Evolutionary conservation across 2,888 invertebrate genomes (phyloP).

Genomic region (Caenorhabditis sinica): DNA sequence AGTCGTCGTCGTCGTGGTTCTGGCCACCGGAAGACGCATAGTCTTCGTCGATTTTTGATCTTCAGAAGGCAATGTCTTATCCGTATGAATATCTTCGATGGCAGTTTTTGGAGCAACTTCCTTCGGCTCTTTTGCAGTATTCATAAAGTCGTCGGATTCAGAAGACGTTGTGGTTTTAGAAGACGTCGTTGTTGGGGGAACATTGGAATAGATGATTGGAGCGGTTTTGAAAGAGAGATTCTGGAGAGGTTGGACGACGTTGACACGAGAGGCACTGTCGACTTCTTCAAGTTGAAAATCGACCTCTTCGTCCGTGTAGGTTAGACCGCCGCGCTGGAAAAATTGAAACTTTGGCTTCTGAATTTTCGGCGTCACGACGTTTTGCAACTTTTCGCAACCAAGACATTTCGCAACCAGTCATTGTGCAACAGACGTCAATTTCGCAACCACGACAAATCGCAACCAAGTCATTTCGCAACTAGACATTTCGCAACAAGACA

Average conservation of each 20-base stretch:
- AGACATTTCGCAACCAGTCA: not conserved
- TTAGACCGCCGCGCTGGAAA: constrained; percentile 57
- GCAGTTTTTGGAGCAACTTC: constrained; percentile 21
- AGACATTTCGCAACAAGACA: not conserved
- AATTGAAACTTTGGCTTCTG: not conserved
- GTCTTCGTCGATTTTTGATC: constrained; percentile 23
- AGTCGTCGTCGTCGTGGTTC: not conserved
- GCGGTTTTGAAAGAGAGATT: constrained; percentile 2
- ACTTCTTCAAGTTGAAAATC: constrained; percentile 56
- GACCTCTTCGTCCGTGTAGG: constrained; percentile 60
- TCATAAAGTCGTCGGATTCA: constrained; percentile 8
- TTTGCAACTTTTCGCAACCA: not conserved
- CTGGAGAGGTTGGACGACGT: constrained; percentile 3
- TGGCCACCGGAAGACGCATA: constrained; percentile 5
- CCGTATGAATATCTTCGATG: not conserved
- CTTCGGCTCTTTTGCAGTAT: constrained; percentile 25
- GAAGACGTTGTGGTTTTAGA: constrained; percentile 15
- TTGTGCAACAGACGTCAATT: not conserved
- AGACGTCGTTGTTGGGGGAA: not conserved
- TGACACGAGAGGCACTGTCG: constrained; percentile 44
- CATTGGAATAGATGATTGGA: not conserved
- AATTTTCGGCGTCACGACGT: not conserved
- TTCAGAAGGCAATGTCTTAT: constrained; percentile 15
- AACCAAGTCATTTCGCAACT: not conserved
- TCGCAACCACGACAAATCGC: not conserved